Evolutionary conservation across 2,797 vertebrate genomes (phyloP), one percentile per base, ranked within the genome.

Genomic region (Fundulus diaphanus): DNA sequence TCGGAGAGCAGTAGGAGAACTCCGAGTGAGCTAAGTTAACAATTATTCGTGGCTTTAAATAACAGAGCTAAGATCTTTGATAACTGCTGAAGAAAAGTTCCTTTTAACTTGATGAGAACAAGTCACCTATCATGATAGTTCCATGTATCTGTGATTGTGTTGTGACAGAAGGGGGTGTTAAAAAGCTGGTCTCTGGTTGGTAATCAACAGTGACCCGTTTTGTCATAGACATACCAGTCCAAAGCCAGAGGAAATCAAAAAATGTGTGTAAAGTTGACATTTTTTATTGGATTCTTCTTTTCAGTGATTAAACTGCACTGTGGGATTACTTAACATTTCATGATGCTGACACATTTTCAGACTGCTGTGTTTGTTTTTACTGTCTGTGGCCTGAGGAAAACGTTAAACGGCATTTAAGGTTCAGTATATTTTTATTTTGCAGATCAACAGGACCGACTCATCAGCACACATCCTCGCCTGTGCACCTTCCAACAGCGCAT

Each of bases 401-500:
- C 24, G 11, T 22, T 4, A 3, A 37, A 24, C 5, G 2, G 35
- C 16, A 66, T 42, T 66, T 42, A 27, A 9, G 63, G 3, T 66
- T 40, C 1, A 16, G 37, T 27, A 1, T 31, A n/a, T 31, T 68
- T 65, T 68, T 3, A 5, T 48, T 75, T 63, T 77, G 24, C 96
- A 99, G 96, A 95, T 99, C 56, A 87, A 91, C 89, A 94, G 84
- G 68, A 89, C 79, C 49, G 71, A 95, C 75, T 82, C 90, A 5
- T 79, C 87, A 0, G 90, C 95, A 51, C 94, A 74, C 73, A 94
- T 99, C 85, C 92, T 99, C 76, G 96, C 96, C 71, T 98, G 97
- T 3, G 96, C 97, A 0, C 97, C 97, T 0, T 97, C 97, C 75
- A 99, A 98, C 93, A 97, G 96, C 0, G 97, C 97, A 0, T 87